Base-by-base conservation (phyloP, 2,888 invertebrate genomes). In the Cosmia pyralina region DNA sequence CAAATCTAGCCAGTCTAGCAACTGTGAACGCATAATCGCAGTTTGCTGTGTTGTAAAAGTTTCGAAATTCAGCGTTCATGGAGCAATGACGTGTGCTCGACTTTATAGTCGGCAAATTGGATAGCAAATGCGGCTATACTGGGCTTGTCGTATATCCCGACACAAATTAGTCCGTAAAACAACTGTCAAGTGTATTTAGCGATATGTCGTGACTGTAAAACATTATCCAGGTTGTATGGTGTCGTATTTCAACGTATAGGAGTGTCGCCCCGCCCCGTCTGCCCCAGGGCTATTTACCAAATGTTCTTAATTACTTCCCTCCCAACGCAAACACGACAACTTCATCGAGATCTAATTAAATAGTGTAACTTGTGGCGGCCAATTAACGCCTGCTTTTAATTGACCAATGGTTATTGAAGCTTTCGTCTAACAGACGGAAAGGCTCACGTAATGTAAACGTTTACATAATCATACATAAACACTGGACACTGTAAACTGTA, bases 271-370 rank as follows among this genome's bases (percentile, higher is more conserved):
- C 90, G 84, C 93, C 94, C 88, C 87, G 90, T 92, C 90, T 90
- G 87, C 80, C 83, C 78, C 70, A 60, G 50, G 77, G 85, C 87
- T 91, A 90, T 92, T 92, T 91, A 91, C 89, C 81, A 85, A 86
- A 88, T 83, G 87, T 88, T 88, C 88, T 92, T 94, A 93, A 94
- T 94, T 94, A 94, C 92, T 92, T 91, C 88, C 89, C 90, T 82
- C 79, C 83, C 83, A 89, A 87, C 86, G 86, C 89, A 90, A 91
- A 92, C 92, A 92, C 90, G 90, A 91, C 88, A 89, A 90, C 85
- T 91, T 88, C 85, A 91, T 90, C 82, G 87, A 82, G 83, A 88
- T 85, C 85, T 85, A 85, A 87, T 83, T 85, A 83, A 83, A 81
- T 79, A 76, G 81, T 79, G 72, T 69, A 75, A 80, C 80, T 83